Base-by-base conservation (phyloP, 2,888 invertebrate genomes). In the Polyommatus icarus region DNA sequence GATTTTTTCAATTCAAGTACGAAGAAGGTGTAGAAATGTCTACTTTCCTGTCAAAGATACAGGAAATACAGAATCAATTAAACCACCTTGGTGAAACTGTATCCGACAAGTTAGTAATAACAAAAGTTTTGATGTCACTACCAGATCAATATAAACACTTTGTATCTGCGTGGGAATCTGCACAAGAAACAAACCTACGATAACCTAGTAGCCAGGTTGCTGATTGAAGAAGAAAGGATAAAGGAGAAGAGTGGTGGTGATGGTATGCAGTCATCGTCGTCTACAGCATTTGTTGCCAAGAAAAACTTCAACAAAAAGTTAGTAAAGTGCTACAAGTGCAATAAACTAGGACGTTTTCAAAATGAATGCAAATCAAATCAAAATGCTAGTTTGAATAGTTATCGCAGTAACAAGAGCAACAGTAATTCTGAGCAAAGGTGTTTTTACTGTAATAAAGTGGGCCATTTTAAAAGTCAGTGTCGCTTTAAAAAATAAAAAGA, bases 71-170 rank as follows among this genome's bases (percentile, higher is more conserved):
- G 29, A 83, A 81, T 72, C 79, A 82, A 40, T 50, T 84, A 0
- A 83, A 81, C 73, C 82, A 86, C 50, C 59, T 84, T 79, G 83
- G 83, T 3, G 84, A 84, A 76, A 76, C 81, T 3, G 80, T 85
- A 1, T 81, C 82, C 0, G 82, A 85, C 1, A 85, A 83, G 29
- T 80, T 85, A 20, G 76, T 82, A 0, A 83, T 87, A 18, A 85
- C 85, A 0, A 85, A 85, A 81, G 80, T 86, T 0, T 76, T 85
- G 50, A 84, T 85, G 82, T 83, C 82, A 2, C 77, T 86, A 18
- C 85, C 85, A 20, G 84, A 84, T 1, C 40, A 80, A 10, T 86
- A 84, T 61, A 85, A 84, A 76, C 85, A 88, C 81, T 88, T 87
- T 78, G 78, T 86, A 1, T 85, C 85, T 0, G 86, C 84, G 0